Percentiles rank a stretch among this genome's conserved stretches.
phyloP scores from a whole-genome alignment of 1,140 invertebrate species.

The Rhysida immarginata region DNA sequence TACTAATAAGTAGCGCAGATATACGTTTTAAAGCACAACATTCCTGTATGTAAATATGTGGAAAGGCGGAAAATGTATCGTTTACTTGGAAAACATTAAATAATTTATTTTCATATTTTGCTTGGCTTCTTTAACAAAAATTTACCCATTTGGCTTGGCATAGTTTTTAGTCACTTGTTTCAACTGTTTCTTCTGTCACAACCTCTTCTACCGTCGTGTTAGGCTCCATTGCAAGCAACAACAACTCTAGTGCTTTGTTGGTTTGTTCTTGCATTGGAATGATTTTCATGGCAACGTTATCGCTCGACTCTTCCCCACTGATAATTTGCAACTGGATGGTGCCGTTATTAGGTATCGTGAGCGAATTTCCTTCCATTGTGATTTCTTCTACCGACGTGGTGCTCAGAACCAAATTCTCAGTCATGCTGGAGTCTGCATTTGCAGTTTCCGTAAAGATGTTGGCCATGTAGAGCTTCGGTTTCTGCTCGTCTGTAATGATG shows the following conservation, averaged over 20 bases:
- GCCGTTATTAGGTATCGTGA: neutral
- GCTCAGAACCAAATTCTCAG: neutral
- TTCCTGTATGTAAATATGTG: too few species aligned
- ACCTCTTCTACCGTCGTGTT: neutral
- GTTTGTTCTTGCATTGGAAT: neutral
- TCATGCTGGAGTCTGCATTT: neutral
- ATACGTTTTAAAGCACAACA: too few species aligned
- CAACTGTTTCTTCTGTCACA: neutral
- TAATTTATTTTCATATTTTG: too few species aligned
- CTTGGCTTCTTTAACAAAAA: too few species aligned
- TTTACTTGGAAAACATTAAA: too few species aligned
- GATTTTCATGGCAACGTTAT: conserved; percentile 1
- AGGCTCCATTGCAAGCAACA: conserved; percentile 1
- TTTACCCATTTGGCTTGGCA: too few species aligned
- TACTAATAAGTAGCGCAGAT: too few species aligned
- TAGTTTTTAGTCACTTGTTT: neutral
- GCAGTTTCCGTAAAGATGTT: neutral
- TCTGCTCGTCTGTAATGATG: neutral
- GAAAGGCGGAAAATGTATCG: too few species aligned
- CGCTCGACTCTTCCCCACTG: neutral
- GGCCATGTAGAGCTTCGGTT: neutral
- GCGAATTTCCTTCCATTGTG: neutral
- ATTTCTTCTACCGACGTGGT: neutral
- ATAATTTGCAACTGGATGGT: conserved; percentile 5
- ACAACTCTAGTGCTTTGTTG: conserved; percentile 5